phyloP scores from a whole-genome alignment of 2,888 invertebrate genomes.

The Ophion ellenae region DNA sequence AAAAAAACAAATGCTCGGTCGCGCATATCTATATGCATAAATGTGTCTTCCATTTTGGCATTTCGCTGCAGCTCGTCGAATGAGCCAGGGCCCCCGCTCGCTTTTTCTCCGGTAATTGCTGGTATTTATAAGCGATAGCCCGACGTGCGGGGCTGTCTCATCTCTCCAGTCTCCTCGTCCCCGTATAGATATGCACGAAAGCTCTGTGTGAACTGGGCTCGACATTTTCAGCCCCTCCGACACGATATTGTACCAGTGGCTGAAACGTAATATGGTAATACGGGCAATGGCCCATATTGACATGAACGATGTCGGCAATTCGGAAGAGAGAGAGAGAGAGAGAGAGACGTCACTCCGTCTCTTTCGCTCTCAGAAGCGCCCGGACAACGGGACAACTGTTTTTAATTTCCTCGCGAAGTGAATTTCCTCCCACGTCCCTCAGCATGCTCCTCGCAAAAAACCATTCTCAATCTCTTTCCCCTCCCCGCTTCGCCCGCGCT shows the following conservation, averaged over 20 bases:
- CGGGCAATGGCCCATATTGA: constrained; percentile 84
- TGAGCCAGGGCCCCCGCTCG: constrained; percentile 67
- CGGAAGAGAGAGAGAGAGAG: constrained; percentile 76
- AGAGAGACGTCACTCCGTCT: constrained; percentile 67
- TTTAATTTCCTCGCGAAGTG: constrained; percentile 83
- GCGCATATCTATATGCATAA: constrained; percentile 42
- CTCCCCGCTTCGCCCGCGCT: constrained; percentile 10
- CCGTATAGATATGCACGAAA: not conserved
- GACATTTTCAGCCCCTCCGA: constrained; percentile 52
- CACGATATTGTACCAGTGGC: constrained; percentile 69
- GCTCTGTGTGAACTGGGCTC: constrained; percentile 37
- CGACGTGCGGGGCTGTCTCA: constrained; percentile 61
- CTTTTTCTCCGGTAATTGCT: constrained; percentile 80
- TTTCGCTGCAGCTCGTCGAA: constrained; percentile 51
- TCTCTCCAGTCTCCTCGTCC: constrained; percentile 32
- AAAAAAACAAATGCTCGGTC: constrained; percentile 17
- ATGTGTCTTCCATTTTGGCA: constrained; percentile 56
- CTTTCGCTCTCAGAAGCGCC: constrained; percentile 13
- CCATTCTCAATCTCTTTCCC: constrained; percentile 61
- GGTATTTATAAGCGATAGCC: constrained; percentile 83
- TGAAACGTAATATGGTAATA: constrained; percentile 83
- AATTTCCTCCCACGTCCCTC: constrained; percentile 76
- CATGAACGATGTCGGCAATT: constrained; percentile 84
- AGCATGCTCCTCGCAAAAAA: constrained; percentile 30
- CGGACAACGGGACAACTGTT: constrained; percentile 79